Evolutionary conservation across 2,113 vertebrate genomes (phyloP), one percentile per base, ranked within the genome.

Genomic region (Aleadryas rufinucha): DNA sequence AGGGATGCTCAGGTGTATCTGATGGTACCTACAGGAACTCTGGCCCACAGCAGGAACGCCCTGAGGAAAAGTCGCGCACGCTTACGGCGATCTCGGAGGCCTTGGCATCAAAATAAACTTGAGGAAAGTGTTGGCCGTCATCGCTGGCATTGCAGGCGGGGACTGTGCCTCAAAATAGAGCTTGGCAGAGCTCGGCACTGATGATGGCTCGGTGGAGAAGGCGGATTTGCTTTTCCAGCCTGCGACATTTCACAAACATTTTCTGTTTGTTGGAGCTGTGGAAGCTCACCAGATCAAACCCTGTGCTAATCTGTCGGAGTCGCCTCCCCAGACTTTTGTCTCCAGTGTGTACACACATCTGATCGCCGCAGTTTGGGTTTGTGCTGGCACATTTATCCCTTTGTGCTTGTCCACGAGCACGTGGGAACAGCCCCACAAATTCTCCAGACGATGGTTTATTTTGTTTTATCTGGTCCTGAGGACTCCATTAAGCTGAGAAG

Each of bases 161-260:
- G 84, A 27, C 89, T 14, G 37, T 65, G 86, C 91, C 91, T 95
- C 5, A 14, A 96, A 96, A 92, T 60, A 96, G 94, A 74, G 79
- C 86, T 44, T 72, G 95, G 95, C 95, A 86, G 68, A 76, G 88
- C 71, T 49, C 85, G 74, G 72, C 54, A 1, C 28, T 18, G 59
- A 37, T 13, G 84, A 13, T 17, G 75, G 74, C 74, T 57, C 26
- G 5, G 54, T 53, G 60, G 88, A 69, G 54, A 64, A 84, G 59
- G 54, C 3, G 0, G 85, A 19, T 82, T 92, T 93, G 18, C 89
- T 97, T 93, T 94, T 69, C 59, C 75, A 70, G 83, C 8, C 63
- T 24, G 86, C 1, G 19, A 54, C 50, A 77, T 90, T 90, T 81
- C n/a, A 74, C 63, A 63, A 94, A 95, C 83, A 31, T 57, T 77